Evolutionary conservation across 37 sponge, comb jelly and placozoan genomes (phyloP), one percentile per base, ranked within the genome.

Genomic region (Hormiphora californensis): DNA sequence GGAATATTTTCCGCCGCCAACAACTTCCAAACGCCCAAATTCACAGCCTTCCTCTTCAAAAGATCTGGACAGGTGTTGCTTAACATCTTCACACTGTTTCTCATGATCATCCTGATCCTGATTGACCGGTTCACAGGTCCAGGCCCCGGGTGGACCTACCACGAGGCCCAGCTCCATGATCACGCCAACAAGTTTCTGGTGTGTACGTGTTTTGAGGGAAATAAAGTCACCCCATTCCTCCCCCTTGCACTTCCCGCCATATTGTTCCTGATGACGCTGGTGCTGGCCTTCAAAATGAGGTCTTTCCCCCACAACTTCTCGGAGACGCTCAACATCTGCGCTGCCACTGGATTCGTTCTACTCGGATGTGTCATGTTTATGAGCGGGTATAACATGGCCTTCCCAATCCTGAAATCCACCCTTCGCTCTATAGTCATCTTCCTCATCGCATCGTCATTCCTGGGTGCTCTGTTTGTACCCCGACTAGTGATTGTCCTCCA

Each of bases 281-380:
- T 33, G 3, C 46, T 73, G 44, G 81, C 81, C 3, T 73, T 73
- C 25, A 73, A 73, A 28, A 73, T 73, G 81, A 73, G 35, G 25
- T 12, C 40, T 9, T 73, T 73, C 38, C 81, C 81, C 17, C 81
- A 73, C 81, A 73, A 73, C 81, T 73, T 40, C 81, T 22, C 46
- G 44, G 81, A 73, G 23, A 28, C 81, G 0, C 81, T 73, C n/a
- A 73, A 73, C 81, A 73, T 73, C 9, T 73, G 40, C 38, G 35
- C 39, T 19, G 81, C 81, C 46, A 73, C 81, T 0, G 40, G 31
- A n/a, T n/a, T 73, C 15, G 81, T 73, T 11, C 35, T 11, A 7
- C 28, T 73, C 11, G 40, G 81, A 22, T 73, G 46, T 7, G 9
- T 11, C 46, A 73, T 73, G 81, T 73, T 73, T 30, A 43, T 73